Evolutionary conservation across 2,113 vertebrate genomes (phyloP), one percentile per base, ranked within the genome.

Genomic region (Sitta europaea): DNA sequence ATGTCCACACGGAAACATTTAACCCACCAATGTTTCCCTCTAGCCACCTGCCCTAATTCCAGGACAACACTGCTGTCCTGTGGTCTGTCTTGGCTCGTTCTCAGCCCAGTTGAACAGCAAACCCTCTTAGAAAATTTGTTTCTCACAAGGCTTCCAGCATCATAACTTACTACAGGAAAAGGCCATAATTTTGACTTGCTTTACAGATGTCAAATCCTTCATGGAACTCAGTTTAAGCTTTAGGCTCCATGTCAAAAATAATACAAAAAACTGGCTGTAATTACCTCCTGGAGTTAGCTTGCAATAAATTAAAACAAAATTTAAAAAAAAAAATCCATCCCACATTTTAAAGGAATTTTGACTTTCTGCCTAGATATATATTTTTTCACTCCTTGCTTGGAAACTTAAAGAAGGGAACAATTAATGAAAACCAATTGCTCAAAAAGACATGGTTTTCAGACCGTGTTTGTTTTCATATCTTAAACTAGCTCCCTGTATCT

Each of bases 191-290:
- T 74, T 92, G 58, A 65, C 48, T 78, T 74, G 50, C 57, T 93
- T 93, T 75, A 53, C 70, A 92, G 59, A 92, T 93, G 92, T 96
- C 94, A 92, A 93, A 92, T 74, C 68, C 65, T 94, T 89, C 94
- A 94, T 0, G 4, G 35, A 68, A 81, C 53, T 94, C 57, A 53
- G 91, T 88, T 96, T 88, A 96, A 58, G 55, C 71, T 80, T 87
- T 82, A 91, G 91, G 83, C 96, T 96, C 88, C 48, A 12, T 90
- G 96, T 96, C 93, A 97, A 95, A 96, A 95, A 92, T 77, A 93
- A 91, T 84, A 94, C 25, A 85, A 88, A 91, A 96, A 75, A 80
- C 24, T 88, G 67, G 57, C 38, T 91, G 71, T 88, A 86, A 90
- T 81, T 92, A 77, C 94, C 87, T 94, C 90, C 92, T 70, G 81